Evolutionary conservation across 2,113 vertebrate species (phyloP).

Genomic region (Picathartes gymnocephalus): DNA sequence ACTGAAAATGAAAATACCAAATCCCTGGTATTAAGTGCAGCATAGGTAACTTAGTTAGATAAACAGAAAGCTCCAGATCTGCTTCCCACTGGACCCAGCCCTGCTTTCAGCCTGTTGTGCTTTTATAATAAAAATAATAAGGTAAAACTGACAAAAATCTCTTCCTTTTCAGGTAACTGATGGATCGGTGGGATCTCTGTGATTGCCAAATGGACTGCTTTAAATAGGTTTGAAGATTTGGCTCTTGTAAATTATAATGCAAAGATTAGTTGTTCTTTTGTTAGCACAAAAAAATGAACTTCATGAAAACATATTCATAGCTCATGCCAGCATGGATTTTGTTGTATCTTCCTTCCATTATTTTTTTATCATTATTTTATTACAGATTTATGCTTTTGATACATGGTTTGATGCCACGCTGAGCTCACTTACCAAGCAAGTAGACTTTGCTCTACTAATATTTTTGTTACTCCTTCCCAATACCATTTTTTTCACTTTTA

Average conservation of each 20-base stretch:
- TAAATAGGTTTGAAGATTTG: slow-evolving; percentile 75
- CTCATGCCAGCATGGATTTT: slow-evolving; percentile 22
- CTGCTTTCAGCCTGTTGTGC: neutral
- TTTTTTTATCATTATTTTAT: slow-evolving; percentile 55
- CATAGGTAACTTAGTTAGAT: neutral
- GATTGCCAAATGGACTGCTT: slow-evolving; percentile 32
- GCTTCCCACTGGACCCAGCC: neutral
- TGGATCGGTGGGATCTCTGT: neutral
- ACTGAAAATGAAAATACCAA: no score
- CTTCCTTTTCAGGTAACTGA: slow-evolving; percentile 66
- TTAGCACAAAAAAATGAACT: slow-evolving; percentile 46
- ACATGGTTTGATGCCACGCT: neutral
- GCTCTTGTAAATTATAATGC: slow-evolving; percentile 60
- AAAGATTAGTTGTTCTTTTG: slow-evolving; percentile 59
- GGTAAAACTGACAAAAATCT: neutral
- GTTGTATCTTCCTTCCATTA: slow-evolving; percentile 59
- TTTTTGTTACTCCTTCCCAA: slow-evolving; percentile 13
- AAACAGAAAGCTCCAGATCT: neutral
- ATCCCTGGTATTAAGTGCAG: neutral
- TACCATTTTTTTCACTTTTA: slow-evolving; percentile 18
- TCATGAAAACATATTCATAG: slow-evolving; percentile 54
- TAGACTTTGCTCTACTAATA: neutral
- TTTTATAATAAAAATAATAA: neutral
- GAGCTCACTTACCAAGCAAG: slow-evolving; percentile 50
- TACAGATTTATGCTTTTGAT: slow-evolving; percentile 4